phyloP scores from a whole-genome alignment of 2,113 vertebrate species.

The Daubentonia madagascariensis region DNA sequence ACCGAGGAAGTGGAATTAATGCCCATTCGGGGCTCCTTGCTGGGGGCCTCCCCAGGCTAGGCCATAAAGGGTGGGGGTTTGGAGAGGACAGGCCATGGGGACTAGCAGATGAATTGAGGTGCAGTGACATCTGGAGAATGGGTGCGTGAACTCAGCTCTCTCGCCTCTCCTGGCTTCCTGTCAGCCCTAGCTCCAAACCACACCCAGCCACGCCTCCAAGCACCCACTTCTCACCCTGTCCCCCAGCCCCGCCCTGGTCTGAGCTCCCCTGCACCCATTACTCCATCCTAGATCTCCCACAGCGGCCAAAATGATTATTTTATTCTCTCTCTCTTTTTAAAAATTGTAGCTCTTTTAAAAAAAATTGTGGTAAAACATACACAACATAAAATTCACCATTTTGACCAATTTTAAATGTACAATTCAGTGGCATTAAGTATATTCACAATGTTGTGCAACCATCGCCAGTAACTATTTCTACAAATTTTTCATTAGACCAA shows the following conservation, averaged over 20 bases:
- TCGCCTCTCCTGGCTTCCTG: background rate
- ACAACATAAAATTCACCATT: background rate
- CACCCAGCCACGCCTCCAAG: background rate
- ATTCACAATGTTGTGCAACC: background rate
- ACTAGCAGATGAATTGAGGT: background rate
- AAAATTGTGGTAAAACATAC: background rate
- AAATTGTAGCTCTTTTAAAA: background rate
- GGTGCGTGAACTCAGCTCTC: background rate
- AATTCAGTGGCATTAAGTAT: background rate
- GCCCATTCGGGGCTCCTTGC: slow-evolving; percentile 57
- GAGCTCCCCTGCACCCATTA: background rate
- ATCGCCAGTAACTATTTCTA: background rate
- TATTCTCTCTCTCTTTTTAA: background rate
- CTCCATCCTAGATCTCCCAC: background rate
- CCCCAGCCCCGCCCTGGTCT: background rate
- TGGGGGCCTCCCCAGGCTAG: slow-evolving; percentile 20
- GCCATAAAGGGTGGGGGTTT: background rate
- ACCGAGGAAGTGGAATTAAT: slow-evolving; percentile 59
- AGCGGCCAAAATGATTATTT: background rate
- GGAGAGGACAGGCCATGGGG: background rate
- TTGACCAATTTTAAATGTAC: background rate
- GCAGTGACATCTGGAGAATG: background rate
- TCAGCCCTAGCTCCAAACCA: too few species aligned
- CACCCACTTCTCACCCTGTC: background rate
- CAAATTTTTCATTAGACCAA: background rate